phyloP scores from a whole-genome alignment of 2,797 vertebrate species.

The Anas bahamensis region DNA sequence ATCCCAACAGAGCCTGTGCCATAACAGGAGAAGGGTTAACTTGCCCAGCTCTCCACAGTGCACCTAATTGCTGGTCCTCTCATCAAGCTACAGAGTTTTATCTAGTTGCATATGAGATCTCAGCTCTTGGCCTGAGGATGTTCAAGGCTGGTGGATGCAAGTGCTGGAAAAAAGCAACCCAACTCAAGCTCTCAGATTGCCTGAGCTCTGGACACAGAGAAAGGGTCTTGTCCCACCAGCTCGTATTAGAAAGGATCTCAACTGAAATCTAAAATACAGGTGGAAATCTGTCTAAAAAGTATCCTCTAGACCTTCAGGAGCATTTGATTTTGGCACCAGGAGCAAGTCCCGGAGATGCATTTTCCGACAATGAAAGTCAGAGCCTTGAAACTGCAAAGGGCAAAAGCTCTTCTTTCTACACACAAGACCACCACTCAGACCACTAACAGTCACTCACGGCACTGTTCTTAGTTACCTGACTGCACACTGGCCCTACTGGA shows the following conservation, averaged over 20 bases:
- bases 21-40: neutral
- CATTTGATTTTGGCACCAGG: neutral
- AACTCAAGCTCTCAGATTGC: neutral
- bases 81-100: neutral
- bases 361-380: neutral
- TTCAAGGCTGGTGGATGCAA: neutral
- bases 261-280: neutral
- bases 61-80: neutral
- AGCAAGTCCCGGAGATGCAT: neutral
- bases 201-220: neutral
- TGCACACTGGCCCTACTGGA: accelerated
- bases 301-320: neutral
- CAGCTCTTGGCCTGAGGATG: neutral
- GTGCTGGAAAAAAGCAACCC: neutral
- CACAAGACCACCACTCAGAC: neutral
- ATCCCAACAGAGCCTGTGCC: neutral
- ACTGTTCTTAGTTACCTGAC: neutral
- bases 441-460: neutral
- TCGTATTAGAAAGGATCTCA: neutral
- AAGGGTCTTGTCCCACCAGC: neutral
- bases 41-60: neutral
- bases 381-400: neutral
- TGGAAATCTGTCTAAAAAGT: neutral
- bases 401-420: neutral
- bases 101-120: neutral